A percentile compares a stretch with the other conserved stretches of the same genome.
phyloP scores from a whole-genome alignment of 1,140 invertebrate genomes.

The Triops longicaudatus region DNA sequence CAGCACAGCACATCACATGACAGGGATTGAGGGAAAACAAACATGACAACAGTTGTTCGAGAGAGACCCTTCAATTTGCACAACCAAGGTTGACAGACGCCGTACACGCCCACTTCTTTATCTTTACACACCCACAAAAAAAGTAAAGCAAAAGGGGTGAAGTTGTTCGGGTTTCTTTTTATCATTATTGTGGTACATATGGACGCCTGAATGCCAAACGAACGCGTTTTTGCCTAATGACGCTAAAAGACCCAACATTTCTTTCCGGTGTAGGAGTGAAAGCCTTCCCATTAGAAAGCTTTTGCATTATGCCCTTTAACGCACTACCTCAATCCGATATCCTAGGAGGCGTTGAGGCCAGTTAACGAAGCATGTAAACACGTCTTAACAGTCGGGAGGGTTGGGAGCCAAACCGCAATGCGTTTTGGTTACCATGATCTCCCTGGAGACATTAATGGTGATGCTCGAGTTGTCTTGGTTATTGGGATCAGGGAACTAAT shows the following conservation, averaged over 20 bases:
- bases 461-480: neutral
- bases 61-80: constrained; percentile 9
- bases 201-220: neutral
- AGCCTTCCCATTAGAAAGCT: neutral
- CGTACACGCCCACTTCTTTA: constrained; percentile 3
- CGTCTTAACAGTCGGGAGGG: neutral
- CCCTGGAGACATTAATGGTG: neutral
- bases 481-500: neutral
- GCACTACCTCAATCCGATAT: neutral
- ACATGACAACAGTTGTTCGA: constrained; percentile 9
- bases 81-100: neutral
- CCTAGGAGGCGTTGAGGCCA: neutral
- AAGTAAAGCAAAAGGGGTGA: neutral
- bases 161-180: neutral
- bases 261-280: neutral
- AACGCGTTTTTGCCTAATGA: neutral
- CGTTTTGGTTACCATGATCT: neutral
- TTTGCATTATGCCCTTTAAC: neutral
- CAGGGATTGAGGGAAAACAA: neutral
- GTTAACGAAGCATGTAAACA: constrained; percentile 15
- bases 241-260: neutral
- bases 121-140: neutral
- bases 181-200: neutral
- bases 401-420: neutral
- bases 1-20: constrained; percentile 14